Conservation (phyloP, 2,113 vertebrate species). For the Furnarius figulus region DNA sequence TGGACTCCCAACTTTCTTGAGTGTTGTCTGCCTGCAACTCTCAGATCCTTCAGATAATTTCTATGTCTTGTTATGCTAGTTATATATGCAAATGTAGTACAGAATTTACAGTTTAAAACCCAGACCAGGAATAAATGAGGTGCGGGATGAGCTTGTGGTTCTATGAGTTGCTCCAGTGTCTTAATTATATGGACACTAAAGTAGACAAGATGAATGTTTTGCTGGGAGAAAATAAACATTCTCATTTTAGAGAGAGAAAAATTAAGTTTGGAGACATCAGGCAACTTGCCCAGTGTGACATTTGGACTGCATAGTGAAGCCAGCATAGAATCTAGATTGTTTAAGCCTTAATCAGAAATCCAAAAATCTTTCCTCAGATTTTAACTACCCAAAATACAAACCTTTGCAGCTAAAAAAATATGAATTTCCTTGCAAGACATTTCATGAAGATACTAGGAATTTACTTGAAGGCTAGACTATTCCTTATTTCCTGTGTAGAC, state of each 20-base stretch:
- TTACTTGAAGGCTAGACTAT: background rate
- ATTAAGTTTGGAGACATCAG: background rate
- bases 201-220: background rate
- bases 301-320: background rate
- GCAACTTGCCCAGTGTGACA: background rate
- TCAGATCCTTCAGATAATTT: background rate
- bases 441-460: background rate
- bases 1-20: background rate
- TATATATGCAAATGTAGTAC: background rate
- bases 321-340: background rate
- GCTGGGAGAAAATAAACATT: background rate
- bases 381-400: background rate
- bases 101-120: background rate
- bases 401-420: background rate
- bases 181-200: background rate
- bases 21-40: background rate
- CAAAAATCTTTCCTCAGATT: background rate
- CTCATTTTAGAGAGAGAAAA: background rate
- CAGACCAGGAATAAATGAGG: background rate
- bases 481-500: background rate
- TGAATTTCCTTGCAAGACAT: background rate
- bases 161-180: background rate
- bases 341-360: background rate
- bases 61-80: background rate
- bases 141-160: background rate